These are phyloP conservation scores for Amphibalanus amphitrite DNA, from an alignment of 1,140 invertebrate genomes.

Conservation along the genomic window DNA sequence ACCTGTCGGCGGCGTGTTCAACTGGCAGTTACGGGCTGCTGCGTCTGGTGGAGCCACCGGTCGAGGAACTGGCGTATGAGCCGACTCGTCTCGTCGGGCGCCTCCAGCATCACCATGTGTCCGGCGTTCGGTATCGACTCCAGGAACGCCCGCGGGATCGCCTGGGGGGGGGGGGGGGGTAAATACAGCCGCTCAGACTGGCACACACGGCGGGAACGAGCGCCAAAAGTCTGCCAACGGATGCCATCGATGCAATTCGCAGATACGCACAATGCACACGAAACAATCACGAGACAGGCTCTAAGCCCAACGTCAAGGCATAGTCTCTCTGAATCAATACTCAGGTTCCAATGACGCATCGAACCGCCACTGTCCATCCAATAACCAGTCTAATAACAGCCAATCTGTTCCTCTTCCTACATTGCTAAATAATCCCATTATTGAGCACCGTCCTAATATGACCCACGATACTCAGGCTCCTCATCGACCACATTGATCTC, in stretches of 20 bases:
- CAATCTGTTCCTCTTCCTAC: too few relatives aligned
- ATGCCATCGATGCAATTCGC: neutral
- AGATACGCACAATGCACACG: too few relatives aligned
- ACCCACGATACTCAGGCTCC: too few relatives aligned
- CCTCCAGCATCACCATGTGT: conserved; percentile 51
- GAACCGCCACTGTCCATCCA: too few relatives aligned
- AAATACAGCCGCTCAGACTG: conserved; percentile 3
- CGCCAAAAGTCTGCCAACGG: neutral
- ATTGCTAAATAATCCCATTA: too few relatives aligned
- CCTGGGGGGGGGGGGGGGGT: conserved; percentile 32
- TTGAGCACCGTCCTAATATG: too few relatives aligned
- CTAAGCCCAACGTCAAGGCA: too few relatives aligned
- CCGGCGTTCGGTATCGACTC: conserved; percentile 49
- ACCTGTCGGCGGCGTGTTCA: neutral
- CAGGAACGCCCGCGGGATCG: conserved; percentile 44
- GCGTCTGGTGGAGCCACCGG: conserved; percentile 28
- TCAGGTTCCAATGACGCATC: too few relatives aligned
- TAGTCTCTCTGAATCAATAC: too few relatives aligned
- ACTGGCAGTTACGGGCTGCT: neutral
- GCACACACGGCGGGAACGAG: neutral
- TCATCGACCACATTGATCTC: neutral
- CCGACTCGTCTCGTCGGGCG: conserved; percentile 43
- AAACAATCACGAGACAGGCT: too few relatives aligned
- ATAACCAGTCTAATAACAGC: too few relatives aligned
- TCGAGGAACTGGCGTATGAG: conserved; percentile 49